Conservation (phyloP, 2,113 vertebrate genomes). For the Mionectes macconnelli region DNA sequence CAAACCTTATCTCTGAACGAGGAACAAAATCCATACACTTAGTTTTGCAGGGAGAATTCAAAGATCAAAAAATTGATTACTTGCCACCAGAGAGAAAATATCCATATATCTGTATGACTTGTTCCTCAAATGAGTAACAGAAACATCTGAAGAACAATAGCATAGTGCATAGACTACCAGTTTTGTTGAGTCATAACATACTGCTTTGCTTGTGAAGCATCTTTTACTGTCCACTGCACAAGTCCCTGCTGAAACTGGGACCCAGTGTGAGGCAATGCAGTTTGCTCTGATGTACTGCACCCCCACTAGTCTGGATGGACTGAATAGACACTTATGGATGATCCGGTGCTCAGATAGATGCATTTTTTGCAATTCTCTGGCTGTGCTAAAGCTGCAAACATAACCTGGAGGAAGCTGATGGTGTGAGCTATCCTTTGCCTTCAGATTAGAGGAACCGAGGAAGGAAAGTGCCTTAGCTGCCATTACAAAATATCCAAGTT, state of each 20-base stretch:
- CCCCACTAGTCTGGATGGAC: too few species aligned
- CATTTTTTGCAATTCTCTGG: not conserved
- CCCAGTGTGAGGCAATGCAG: not conserved
- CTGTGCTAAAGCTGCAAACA: not conserved
- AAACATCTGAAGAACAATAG: not conserved
- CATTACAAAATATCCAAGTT: not conserved
- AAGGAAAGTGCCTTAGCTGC: not conserved
- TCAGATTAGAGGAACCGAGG: not conserved
- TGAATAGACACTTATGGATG: not conserved
- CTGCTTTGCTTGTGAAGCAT: not conserved
- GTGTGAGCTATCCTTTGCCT: not conserved
- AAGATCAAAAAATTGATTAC: not conserved
- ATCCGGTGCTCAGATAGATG: not conserved
- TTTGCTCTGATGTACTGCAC: not conserved
- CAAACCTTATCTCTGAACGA: not conserved
- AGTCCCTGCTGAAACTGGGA: fast-evolving
- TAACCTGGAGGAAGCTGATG: not conserved
- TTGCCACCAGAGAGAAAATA: not conserved
- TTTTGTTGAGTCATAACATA: not conserved
- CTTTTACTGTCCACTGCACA: not conserved
- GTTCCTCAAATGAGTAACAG: not conserved
- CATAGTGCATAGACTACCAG: not conserved
- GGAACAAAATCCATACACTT: not conserved
- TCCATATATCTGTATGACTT: not conserved
- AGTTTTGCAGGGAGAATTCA: not conserved